phyloP scores from a whole-genome alignment of 53 echinoderm and acorn worm genomes.

The Apostichopus leukothele region DNA sequence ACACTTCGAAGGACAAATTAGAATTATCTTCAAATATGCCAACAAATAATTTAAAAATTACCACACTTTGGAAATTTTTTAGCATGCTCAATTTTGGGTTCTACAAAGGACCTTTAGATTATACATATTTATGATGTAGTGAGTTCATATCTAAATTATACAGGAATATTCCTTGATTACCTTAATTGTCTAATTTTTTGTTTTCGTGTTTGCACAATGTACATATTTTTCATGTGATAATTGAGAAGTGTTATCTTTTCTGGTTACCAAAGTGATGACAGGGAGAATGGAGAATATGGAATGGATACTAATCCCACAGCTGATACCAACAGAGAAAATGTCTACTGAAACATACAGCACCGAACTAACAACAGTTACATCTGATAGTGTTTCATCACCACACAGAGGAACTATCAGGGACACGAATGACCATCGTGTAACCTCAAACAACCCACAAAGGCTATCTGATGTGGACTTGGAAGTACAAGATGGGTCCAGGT shows the following conservation, averaged over 20 bases:
- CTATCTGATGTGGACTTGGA: background rate
- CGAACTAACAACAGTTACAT: background rate
- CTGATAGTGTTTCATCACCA: too few relatives aligned
- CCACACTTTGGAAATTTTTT: too few relatives aligned
- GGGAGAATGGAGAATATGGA: slow-evolving; percentile 47
- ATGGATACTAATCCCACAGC: slow-evolving; percentile 36
- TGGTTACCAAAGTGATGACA: slow-evolving; percentile 1
- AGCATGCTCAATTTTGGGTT: too few relatives aligned
- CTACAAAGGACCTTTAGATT: too few relatives aligned
- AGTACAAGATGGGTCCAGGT: background rate
- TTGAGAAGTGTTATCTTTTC: too few relatives aligned
- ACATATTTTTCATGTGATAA: too few relatives aligned
- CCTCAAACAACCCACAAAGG: background rate
- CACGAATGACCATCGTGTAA: background rate
- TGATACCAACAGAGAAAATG: slow-evolving; percentile 31
- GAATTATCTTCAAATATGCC: too few relatives aligned
- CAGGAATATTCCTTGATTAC: too few relatives aligned
- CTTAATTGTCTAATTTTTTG: background rate
- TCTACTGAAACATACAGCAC: background rate
- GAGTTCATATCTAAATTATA: too few relatives aligned
- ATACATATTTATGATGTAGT: too few relatives aligned
- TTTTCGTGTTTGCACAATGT: background rate
- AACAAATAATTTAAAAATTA: too few relatives aligned
- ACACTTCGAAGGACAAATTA: too few relatives aligned
- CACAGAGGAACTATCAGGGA: background rate